Evolutionary conservation across 2,888 invertebrate genomes (phyloP).

Genomic region (Amiota communis): DNA sequence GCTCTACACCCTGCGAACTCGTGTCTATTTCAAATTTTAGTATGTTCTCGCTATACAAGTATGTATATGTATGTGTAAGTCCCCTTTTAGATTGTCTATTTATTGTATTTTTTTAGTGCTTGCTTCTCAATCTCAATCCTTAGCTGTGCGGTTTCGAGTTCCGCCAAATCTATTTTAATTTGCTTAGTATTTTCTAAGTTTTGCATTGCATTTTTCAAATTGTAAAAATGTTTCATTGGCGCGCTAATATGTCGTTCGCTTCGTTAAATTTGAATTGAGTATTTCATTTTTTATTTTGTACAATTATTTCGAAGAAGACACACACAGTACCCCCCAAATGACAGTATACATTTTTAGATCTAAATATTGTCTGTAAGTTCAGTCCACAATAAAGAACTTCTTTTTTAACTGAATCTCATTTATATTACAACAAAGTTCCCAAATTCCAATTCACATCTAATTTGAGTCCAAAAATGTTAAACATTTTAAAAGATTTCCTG

Average conservation of each 20-base stretch:
- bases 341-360: no score
- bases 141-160: neutral
- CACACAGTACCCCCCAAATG: neutral
- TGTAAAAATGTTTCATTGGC: neutral
- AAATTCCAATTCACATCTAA: no score
- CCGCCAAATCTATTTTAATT: conserved; percentile 23
- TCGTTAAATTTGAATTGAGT: neutral
- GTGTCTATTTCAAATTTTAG: no score
- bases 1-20: conserved; percentile 2
- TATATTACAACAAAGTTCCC: no score
- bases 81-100: neutral
- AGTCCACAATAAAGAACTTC: no score
- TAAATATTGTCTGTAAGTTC: no score
- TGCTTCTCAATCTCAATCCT: no score
- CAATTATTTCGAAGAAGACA: neutral
- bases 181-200: conserved; percentile 36
- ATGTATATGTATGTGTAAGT: neutral
- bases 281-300: neutral
- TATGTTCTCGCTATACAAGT: neutral
- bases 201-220: conserved; percentile 8
- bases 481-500: no score
- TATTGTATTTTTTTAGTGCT: neutral
- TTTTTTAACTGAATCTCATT: no score
- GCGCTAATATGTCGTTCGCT: neutral
- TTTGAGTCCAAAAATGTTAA: no score